Evolutionary conservation across 2,797 vertebrate genomes (phyloP).

Genomic region (Tiaroga cobitis): DNA sequence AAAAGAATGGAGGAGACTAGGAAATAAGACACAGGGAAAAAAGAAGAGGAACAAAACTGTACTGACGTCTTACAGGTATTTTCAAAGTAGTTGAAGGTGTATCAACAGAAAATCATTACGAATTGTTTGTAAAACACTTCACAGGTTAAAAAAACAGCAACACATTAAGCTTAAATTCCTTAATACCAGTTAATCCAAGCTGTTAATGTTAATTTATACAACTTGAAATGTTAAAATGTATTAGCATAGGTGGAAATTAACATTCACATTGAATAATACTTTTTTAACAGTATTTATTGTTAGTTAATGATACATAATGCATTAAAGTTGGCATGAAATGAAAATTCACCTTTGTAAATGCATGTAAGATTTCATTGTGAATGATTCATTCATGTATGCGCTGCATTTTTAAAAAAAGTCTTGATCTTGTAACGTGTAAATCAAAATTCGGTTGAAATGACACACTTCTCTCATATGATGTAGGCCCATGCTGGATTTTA

Average conservation of each 20-base stretch:
- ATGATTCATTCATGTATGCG: not conserved
- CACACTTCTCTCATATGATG: not conserved
- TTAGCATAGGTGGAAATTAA: not conserved
- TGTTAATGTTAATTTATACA: not conserved
- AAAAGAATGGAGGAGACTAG: conserved; percentile 31
- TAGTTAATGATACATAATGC: not conserved
- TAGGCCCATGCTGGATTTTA: not conserved
- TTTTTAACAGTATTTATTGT: not conserved
- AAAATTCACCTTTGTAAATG: not conserved
- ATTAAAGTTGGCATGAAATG: not conserved
- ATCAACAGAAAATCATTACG: not conserved
- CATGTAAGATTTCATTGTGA: not conserved
- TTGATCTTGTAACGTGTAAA: not conserved
- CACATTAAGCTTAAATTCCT: not conserved
- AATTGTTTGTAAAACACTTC: not conserved
- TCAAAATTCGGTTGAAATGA: not conserved
- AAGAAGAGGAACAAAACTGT: not conserved
- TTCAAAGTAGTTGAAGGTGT: not conserved
- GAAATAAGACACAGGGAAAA: conserved; percentile 16
- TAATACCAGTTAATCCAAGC: not conserved
- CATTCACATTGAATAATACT: not conserved
- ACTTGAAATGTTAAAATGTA: not conserved
- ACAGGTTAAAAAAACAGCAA: not conserved
- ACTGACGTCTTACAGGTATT: not conserved
- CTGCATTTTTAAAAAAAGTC: not conserved